phyloP scores from a whole-genome alignment of 2,797 vertebrate genomes.

The Channallabes apus region DNA sequence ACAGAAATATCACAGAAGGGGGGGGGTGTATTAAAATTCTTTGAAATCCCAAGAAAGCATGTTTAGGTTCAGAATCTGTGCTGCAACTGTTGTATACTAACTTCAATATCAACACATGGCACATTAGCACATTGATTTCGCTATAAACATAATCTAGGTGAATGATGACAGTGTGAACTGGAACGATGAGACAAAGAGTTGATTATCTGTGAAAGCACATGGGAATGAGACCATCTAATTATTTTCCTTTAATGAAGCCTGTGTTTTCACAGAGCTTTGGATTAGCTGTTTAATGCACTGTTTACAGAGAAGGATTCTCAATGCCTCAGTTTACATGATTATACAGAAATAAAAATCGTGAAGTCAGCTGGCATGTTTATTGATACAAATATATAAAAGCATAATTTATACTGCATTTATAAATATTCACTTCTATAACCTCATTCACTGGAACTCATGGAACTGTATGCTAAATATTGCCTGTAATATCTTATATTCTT shows the following conservation, averaged over 20 bases:
- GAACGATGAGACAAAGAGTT: slow-evolving; percentile 75
- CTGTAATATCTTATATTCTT: background rate
- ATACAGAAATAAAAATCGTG: slow-evolving; percentile 13
- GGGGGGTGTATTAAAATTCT: background rate
- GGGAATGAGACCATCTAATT: slow-evolving; percentile 78
- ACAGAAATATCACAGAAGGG: background rate
- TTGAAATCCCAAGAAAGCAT: background rate
- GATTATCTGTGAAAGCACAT: slow-evolving; percentile 79
- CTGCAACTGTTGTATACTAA: slow-evolving; percentile 15
- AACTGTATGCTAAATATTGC: background rate
- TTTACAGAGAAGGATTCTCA: slow-evolving; percentile 65
- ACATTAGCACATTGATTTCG: slow-evolving; percentile 71
- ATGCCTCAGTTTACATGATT: slow-evolving; percentile 55
- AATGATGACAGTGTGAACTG: slow-evolving; percentile 69
- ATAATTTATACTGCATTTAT: slow-evolving; percentile 6
- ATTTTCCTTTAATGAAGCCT: slow-evolving; percentile 78
- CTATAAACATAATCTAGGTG: slow-evolving; percentile 77
- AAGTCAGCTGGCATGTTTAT: slow-evolving; percentile 1
- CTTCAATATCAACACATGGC: slow-evolving; percentile 35
- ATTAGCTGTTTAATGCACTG: slow-evolving; percentile 74
- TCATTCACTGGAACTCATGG: background rate
- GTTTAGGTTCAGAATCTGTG: background rate
- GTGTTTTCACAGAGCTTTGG: slow-evolving; percentile 73
- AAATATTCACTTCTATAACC: background rate
- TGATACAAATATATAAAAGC: slow-evolving; percentile 5